Evolutionary conservation across 2,113 vertebrate species (phyloP).

Genomic region (Corythornis madagascariensis): DNA sequence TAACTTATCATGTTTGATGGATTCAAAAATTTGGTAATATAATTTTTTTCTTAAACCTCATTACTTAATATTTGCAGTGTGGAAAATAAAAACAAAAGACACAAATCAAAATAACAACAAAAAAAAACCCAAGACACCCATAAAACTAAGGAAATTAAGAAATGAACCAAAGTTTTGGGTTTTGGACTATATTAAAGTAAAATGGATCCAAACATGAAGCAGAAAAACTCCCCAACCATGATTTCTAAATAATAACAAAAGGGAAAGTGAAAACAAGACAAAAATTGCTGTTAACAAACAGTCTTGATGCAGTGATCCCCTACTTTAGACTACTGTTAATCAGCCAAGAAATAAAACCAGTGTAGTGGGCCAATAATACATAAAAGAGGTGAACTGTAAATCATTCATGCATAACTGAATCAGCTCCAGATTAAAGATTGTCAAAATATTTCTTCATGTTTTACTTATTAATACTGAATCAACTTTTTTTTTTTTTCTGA

Average conservation of each 20-base stretch:
- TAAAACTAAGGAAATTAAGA: not conserved
- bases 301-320: not conserved
- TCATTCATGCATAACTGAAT: not conserved
- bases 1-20: not conserved
- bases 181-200: not conserved
- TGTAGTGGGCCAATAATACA: not conserved
- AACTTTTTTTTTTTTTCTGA: not conserved
- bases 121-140: not conserved
- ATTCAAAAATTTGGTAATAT: not conserved
- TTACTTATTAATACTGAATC: not conserved
- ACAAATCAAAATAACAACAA: not conserved
- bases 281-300: not conserved
- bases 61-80: not conserved
- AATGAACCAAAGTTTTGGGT: rapidly evolving
- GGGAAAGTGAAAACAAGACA: not conserved
- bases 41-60: not conserved
- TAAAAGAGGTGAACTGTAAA: not conserved
- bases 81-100: not conserved
- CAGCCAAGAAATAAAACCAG: not conserved
- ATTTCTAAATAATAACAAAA: not conserved
- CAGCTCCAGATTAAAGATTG: not conserved
- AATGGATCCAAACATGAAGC: not conserved
- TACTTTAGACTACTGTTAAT: not conserved
- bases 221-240: not conserved
- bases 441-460: not conserved